phyloP scores from a whole-genome alignment of 2,888 invertebrate genomes.

The Ennomos quercinarius region DNA sequence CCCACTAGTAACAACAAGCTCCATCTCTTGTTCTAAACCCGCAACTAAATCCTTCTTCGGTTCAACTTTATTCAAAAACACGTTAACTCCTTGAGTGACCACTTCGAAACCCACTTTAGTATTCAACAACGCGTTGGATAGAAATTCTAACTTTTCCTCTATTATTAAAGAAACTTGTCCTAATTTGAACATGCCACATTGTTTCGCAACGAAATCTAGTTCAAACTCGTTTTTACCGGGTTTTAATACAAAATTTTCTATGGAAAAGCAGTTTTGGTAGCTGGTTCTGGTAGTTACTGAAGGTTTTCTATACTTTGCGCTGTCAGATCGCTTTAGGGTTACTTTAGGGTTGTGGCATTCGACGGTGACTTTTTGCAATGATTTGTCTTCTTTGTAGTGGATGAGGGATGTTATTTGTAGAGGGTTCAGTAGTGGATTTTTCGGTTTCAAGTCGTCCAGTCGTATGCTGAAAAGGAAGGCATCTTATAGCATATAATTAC shows the following conservation, averaged over 20 bases:
- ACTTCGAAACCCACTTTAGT: conserved; percentile 84
- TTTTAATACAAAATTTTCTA: conserved; percentile 79
- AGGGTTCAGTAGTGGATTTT: conserved; percentile 85
- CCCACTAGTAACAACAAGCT: conserved; percentile 91
- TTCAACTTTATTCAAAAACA: conserved; percentile 79
- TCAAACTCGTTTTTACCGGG: conserved; percentile 88
- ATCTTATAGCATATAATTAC: not conserved
- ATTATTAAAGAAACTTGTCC: conserved; percentile 89
- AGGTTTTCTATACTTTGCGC: conserved; percentile 88
- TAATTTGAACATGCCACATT: conserved; percentile 89
- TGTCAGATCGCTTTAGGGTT: conserved; percentile 89
- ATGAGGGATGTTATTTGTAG: conserved; percentile 89
- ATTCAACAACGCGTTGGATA: conserved; percentile 87
- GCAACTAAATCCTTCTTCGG: conserved; percentile 91
- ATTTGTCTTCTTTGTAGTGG: conserved; percentile 93
- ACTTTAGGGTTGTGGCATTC: conserved; percentile 88
- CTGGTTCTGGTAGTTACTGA: conserved; percentile 88
- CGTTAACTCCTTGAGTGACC: conserved; percentile 79
- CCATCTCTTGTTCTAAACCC: conserved; percentile 92
- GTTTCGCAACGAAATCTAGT: conserved; percentile 86
- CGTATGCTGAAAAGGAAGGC: conserved; percentile 73
- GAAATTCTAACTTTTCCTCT: conserved; percentile 88
- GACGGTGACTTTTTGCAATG: conserved; percentile 90
- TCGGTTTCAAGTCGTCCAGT: conserved; percentile 87
- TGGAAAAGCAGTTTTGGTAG: conserved; percentile 86